Evolutionary conservation across 2,113 vertebrate species (phyloP).

Genomic region (Poeciliopsis prolifica): DNA sequence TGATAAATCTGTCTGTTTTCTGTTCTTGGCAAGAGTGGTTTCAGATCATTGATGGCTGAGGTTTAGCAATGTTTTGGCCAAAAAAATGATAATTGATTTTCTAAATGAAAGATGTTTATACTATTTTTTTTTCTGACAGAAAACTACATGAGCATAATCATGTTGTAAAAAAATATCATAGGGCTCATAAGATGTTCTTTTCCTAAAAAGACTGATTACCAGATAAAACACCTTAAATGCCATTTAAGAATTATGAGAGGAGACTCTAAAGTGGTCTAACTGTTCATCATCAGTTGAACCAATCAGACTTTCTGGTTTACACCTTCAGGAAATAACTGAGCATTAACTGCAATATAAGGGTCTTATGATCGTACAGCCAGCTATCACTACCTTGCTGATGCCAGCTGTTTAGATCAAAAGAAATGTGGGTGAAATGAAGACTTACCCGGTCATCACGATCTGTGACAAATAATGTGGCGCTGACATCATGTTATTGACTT

Average conservation of each 20-base stretch:
- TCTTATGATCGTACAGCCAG: slow-evolving; percentile 1
- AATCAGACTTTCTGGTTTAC: background rate
- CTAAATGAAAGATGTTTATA: no score
- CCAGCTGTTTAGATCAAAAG: slow-evolving; percentile 33
- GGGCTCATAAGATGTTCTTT: background rate
- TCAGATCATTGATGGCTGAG: no score
- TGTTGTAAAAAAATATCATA: background rate
- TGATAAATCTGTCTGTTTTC: background rate
- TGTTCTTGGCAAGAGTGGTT: background rate
- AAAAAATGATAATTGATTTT: no score
- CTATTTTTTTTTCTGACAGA: no score
- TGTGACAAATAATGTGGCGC: no score
- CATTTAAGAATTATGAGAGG: background rate
- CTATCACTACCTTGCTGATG: slow-evolving; percentile 10
- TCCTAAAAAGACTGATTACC: background rate
- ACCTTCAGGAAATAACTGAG: background rate
- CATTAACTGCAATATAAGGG: background rate
- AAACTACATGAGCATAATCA: no score
- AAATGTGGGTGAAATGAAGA: slow-evolving; percentile 4
- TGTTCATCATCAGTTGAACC: background rate
- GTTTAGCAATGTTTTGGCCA: no score
- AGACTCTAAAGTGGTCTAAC: background rate
- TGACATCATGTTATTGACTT: no score
- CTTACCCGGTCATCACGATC: background rate
- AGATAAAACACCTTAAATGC: background rate